phyloP scores from a whole-genome alignment of 2,888 invertebrate species.

The Caenorhabditis zanzibari region DNA sequence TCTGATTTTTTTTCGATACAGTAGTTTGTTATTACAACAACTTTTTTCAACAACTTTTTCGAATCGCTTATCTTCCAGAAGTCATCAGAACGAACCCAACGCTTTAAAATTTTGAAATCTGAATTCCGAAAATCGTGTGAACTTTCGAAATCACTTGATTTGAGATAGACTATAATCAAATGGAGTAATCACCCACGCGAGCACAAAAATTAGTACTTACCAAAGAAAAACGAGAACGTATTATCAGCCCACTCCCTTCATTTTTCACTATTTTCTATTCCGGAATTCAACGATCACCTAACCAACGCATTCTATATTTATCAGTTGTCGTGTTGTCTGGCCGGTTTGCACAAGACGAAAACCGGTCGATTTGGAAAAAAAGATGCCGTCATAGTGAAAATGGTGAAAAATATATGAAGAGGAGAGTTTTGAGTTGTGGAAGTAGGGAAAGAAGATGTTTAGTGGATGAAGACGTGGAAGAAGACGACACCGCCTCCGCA shows the following conservation, averaged over 20 bases:
- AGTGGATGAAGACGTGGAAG: slow-evolving; percentile 33
- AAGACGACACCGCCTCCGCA: slow-evolving; percentile 51
- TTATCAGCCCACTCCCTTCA: slow-evolving; percentile 24
- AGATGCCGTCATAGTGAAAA: slow-evolving; percentile 48
- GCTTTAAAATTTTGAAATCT: too few relatives aligned
- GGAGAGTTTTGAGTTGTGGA: slow-evolving; percentile 44
- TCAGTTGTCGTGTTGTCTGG: slow-evolving; percentile 14
- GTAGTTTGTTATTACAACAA: too few relatives aligned
- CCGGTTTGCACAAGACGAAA: slow-evolving; percentile 21
- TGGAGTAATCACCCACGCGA: slow-evolving; percentile 15
- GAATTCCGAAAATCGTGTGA: too few relatives aligned
- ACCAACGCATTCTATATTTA: slow-evolving; percentile 43
- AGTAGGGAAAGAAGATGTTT: slow-evolving; percentile 22
- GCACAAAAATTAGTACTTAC: neutral
- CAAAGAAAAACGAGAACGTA: neutral
- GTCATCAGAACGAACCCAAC: too few relatives aligned
- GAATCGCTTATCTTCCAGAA: too few relatives aligned
- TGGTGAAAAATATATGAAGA: slow-evolving; percentile 61
- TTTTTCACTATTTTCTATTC: slow-evolving; percentile 8
- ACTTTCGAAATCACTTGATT: neutral
- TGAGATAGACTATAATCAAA: slow-evolving; percentile 35
- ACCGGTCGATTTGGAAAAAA: neutral
- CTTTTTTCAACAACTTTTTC: too few relatives aligned
- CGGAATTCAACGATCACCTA: slow-evolving; percentile 31
- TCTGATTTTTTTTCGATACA: too few relatives aligned